Conservation (phyloP, 2,797 vertebrate genomes). For the Macroramphosus scolopax region DNA sequence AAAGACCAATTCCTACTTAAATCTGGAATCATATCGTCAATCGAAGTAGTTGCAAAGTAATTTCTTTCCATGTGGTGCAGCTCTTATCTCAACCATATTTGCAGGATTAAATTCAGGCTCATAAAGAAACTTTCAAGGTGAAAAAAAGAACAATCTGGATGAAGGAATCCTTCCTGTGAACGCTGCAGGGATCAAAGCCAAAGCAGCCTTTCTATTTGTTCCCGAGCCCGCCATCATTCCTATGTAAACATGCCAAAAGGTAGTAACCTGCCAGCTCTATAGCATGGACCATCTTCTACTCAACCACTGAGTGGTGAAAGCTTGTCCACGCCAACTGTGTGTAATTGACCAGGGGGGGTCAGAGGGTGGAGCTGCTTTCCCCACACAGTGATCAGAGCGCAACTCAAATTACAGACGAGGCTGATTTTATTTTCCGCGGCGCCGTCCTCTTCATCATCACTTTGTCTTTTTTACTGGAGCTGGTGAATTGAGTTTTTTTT, state of each 20-base stretch:
- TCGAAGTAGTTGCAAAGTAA: too few species aligned
- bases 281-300: not conserved
- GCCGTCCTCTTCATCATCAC: constrained; percentile 12
- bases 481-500: constrained; percentile 28
- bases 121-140: too few species aligned
- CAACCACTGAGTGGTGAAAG: too few species aligned
- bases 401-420: constrained; percentile 21
- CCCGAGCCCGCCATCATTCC: constrained; percentile 6
- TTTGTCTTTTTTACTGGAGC: constrained; percentile 29
- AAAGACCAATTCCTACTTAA: too few species aligned
- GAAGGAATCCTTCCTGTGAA: not conserved
- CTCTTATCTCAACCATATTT: too few species aligned
- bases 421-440: constrained; percentile 28
- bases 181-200: too few species aligned
- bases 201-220: too few species aligned
- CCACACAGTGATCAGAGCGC: constrained; percentile 18
- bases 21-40: too few species aligned
- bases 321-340: constrained; percentile 1
- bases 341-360: constrained; percentile 15
- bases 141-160: too few species aligned
- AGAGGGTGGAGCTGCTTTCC: constrained; percentile 3
- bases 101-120: too few species aligned
- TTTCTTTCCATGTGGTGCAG: too few species aligned
- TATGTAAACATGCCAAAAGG: constrained; percentile 3
- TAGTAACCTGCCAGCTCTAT: not conserved